A percentile compares a stretch with the other conserved stretches of the same genome.
Conservation (phyloP, 2,888 invertebrate species). For the Drosophila ustulata region DNA sequence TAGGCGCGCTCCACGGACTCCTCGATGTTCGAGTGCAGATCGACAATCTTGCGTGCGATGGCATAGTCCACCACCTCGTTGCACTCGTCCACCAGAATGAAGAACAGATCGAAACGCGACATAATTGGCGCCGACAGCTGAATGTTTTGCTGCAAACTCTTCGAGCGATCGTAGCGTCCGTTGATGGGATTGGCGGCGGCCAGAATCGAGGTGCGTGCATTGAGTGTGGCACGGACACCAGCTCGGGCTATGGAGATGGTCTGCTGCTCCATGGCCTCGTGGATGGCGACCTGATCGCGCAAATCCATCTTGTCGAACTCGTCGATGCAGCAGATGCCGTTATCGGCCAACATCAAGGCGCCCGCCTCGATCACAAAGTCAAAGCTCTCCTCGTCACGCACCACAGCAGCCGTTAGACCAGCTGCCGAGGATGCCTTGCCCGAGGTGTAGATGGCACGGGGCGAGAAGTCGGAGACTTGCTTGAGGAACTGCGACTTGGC, state of each 20-base stretch:
- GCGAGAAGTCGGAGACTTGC: constrained; percentile 97
- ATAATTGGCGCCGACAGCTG: constrained; percentile 97
- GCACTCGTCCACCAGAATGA: constrained; percentile 98
- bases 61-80: constrained; percentile 98
- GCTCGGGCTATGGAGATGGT: constrained; percentile 99
- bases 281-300: constrained; percentile 99
- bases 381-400: constrained; percentile 97
- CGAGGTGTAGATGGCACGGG: constrained; percentile 98
- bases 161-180: constrained; percentile 97
- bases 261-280: constrained; percentile 99
- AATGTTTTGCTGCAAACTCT: constrained; percentile 97
- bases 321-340: constrained; percentile 99
- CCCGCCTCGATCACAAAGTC: constrained; percentile 99
- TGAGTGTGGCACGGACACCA: constrained; percentile 97
- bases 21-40: constrained; percentile 95
- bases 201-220: constrained; percentile 98
- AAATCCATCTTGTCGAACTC: constrained; percentile 99
- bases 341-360: constrained; percentile 99
- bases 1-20: constrained; percentile 93
- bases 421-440: constrained; percentile 99
- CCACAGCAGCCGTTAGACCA: constrained; percentile 99
- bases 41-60: constrained; percentile 97
- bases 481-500: constrained; percentile 99
- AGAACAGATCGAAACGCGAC: constrained; percentile 99
- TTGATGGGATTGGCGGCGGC: constrained; percentile 99